These are phyloP conservation scores for Telmatherina bonti DNA, from an alignment of 2,797 vertebrate genomes.

Conservation along the genomic window DNA sequence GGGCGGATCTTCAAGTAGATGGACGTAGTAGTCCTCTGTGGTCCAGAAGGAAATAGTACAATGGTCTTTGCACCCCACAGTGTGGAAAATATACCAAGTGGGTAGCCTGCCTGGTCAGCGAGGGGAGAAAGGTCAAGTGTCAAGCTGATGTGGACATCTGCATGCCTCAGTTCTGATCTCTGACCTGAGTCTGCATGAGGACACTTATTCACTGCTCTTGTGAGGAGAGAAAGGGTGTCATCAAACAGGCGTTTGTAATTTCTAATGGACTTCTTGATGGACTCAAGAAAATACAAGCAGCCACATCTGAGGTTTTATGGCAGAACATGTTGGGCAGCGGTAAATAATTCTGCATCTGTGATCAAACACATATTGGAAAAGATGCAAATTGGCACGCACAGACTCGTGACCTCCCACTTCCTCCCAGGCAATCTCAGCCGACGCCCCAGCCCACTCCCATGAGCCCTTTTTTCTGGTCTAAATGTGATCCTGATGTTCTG, in stretches of 20 bases:
- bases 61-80: slow-evolving; percentile 33
- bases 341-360: slow-evolving; percentile 26
- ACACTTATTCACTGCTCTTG: slow-evolving; percentile 56
- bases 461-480: slow-evolving; percentile 49
- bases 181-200: slow-evolving; percentile 48
- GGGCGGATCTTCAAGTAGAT: slow-evolving; percentile 24
- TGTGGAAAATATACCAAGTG: slow-evolving; percentile 46
- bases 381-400: slow-evolving; percentile 25
- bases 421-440: slow-evolving; percentile 45
- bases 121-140: slow-evolving; percentile 55
- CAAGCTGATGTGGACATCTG: slow-evolving; percentile 59
- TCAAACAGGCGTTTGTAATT: not conserved
- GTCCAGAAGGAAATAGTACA: slow-evolving; percentile 19
- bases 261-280: slow-evolving; percentile 16
- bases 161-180: slow-evolving; percentile 72
- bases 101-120: slow-evolving; percentile 39
- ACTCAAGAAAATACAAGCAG: slow-evolving; percentile 28
- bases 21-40: slow-evolving; percentile 21
- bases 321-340: not conserved
- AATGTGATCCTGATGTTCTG: slow-evolving; percentile 79
- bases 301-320: slow-evolving; percentile 29
- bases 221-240: slow-evolving; percentile 9
- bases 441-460: slow-evolving; percentile 61
- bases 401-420: slow-evolving; percentile 56
- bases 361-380: slow-evolving; percentile 31